Conservation (phyloP, 2,113 vertebrate genomes). For the Pagrus major region DNA sequence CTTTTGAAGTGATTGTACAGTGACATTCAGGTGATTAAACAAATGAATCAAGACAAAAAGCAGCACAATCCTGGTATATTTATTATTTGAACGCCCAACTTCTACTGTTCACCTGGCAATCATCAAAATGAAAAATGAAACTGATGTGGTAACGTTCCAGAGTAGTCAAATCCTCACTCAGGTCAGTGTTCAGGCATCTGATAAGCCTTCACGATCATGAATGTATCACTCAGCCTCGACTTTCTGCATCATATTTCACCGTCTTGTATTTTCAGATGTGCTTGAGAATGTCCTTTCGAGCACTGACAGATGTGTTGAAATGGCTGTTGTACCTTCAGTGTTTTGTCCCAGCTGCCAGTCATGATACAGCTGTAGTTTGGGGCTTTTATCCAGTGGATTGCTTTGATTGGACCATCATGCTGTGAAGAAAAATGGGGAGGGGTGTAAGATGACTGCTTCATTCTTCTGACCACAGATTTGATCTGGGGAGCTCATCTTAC, state of each 20-base stretch:
- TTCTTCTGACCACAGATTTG: background rate
- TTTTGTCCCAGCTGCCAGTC: slow-evolving; percentile 99
- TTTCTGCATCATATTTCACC: background rate
- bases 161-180: background rate
- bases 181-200: background rate
- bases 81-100: too few species aligned
- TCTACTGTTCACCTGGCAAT: background rate
- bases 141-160: background rate
- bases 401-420: slow-evolving; percentile 97
- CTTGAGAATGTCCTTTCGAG: background rate
- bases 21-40: background rate
- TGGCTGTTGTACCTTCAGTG: slow-evolving; percentile 88
- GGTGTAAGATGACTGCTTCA: background rate
- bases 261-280: background rate
- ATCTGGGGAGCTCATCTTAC: slow-evolving; percentile 73
- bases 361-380: slow-evolving; percentile 98
- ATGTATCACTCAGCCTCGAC: background rate
- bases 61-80: background rate
- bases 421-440: slow-evolving; percentile 63
- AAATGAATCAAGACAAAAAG: background rate
- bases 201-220: background rate
- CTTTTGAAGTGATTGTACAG: background rate
- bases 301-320: background rate
- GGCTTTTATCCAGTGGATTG: slow-evolving; percentile 99
- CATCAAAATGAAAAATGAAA: background rate